These are phyloP conservation scores for Scelioninae gen. 2 DNA, from an alignment of 2,888 invertebrate genomes.

Conservation along the genomic window DNA sequence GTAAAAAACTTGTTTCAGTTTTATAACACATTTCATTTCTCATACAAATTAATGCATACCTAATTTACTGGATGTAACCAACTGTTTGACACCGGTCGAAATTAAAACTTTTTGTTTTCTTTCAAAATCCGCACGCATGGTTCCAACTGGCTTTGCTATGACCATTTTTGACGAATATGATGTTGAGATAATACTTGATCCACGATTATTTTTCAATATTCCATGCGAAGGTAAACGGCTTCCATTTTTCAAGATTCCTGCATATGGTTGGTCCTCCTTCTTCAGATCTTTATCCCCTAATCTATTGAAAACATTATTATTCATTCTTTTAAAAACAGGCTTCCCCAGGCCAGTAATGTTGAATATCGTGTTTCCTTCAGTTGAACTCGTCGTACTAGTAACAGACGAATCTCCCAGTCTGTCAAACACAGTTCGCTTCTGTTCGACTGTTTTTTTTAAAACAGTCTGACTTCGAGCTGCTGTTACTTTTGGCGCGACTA, in stretches of 20 bases:
- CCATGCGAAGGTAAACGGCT: slow-evolving; percentile 61
- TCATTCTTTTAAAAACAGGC: slow-evolving; percentile 68
- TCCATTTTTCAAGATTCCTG: slow-evolving; percentile 71
- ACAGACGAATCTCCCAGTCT: slow-evolving; percentile 76
- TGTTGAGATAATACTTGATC: slow-evolving; percentile 56
- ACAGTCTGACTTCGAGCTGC: slow-evolving; percentile 74
- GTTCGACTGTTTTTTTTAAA: slow-evolving; percentile 70
- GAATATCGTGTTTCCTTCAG: slow-evolving; percentile 66
- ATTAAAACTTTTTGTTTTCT: slow-evolving; percentile 64
- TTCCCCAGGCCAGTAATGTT: slow-evolving; percentile 73
- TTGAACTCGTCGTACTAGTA: slow-evolving; percentile 73
- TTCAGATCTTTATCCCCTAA: slow-evolving; percentile 72
- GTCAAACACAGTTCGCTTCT: slow-evolving; percentile 76
- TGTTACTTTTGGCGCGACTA: slow-evolving; percentile 76
- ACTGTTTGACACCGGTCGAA: slow-evolving; percentile 64
- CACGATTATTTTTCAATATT: slow-evolving; percentile 67
- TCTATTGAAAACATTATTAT: slow-evolving; percentile 72
- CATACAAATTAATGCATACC: slow-evolving; percentile 61
- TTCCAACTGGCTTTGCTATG: slow-evolving; percentile 64
- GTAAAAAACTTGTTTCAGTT: no score
- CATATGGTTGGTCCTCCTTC: slow-evolving; percentile 61
- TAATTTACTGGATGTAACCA: slow-evolving; percentile 66
- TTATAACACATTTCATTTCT: no score
- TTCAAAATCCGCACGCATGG: slow-evolving; percentile 74
- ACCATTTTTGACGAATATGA: slow-evolving; percentile 40